phyloP scores from a whole-genome alignment of 2,113 vertebrate species.

The Taxidea taxus region DNA sequence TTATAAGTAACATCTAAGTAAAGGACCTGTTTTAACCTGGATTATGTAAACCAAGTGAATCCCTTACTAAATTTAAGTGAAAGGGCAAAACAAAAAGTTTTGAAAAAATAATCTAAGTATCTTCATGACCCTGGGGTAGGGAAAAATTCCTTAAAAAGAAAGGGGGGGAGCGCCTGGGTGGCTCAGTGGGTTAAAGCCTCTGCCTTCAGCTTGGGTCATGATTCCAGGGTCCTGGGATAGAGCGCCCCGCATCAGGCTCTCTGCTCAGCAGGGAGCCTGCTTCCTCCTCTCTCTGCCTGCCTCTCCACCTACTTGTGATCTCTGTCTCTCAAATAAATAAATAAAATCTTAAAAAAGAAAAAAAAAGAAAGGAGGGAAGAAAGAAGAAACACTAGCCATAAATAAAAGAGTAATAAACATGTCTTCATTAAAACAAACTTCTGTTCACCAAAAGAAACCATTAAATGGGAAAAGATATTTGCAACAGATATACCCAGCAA shows the following conservation, averaged over 20 bases:
- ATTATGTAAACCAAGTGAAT: constrained; percentile 14
- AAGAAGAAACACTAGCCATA: neutral
- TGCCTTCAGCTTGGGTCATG: too few species aligned
- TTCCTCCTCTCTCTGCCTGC: too few species aligned
- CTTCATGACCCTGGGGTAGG: neutral
- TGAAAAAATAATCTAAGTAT: neutral
- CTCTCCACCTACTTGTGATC: too few species aligned
- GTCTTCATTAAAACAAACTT: constrained; percentile 36
- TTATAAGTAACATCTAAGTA: neutral
- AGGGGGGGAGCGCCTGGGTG: too few species aligned
- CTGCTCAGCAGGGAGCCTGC: too few species aligned
- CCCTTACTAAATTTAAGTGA: constrained; percentile 15
- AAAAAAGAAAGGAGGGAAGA: neutral
- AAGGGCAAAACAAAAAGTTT: constrained; percentile 28
- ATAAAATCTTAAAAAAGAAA: too few species aligned
- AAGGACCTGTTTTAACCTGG: constrained; percentile 16
- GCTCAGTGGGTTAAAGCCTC: too few species aligned
- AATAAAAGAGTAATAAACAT: neutral
- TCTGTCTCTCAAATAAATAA: too few species aligned
- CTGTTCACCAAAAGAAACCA: neutral
- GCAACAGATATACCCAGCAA: neutral
- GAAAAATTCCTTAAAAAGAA: neutral
- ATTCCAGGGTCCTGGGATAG: too few species aligned
- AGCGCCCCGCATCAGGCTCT: too few species aligned
- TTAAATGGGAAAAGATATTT: neutral